phyloP scores from a whole-genome alignment of 2,113 vertebrate species.

The Miniopterus natalensis region DNA sequence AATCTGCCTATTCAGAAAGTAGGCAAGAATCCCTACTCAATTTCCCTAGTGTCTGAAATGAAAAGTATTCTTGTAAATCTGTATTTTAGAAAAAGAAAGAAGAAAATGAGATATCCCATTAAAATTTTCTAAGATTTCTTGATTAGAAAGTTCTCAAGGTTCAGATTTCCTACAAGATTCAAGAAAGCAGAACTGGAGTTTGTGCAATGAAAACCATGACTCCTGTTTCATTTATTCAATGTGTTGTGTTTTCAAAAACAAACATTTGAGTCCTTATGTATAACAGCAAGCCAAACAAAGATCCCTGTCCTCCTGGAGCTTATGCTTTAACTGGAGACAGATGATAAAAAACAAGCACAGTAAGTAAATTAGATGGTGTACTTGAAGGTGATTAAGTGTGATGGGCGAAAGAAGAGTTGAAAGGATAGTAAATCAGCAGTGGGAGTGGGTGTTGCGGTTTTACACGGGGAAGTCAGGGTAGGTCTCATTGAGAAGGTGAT shows the following conservation, averaged over 20 bases:
- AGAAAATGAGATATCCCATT: neutral
- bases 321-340: neutral
- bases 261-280: neutral
- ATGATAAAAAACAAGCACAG: neutral
- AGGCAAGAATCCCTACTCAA: slow-evolving; percentile 49
- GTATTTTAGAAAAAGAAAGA: neutral
- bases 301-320: neutral
- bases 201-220: neutral
- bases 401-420: neutral
- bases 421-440: neutral
- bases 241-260: neutral
- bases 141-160: slow-evolving; percentile 21
- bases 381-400: neutral
- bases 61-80: slow-evolving; percentile 5
- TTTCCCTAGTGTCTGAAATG: slow-evolving; percentile 62
- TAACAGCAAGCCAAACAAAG: neutral
- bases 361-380: neutral
- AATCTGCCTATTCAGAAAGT: slow-evolving; percentile 67
- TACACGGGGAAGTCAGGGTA: neutral
- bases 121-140: slow-evolving; percentile 7
- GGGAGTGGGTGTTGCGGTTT: neutral
- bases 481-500: neutral
- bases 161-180: slow-evolving; percentile 21
- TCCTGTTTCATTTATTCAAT: neutral
- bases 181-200: neutral